Evolutionary conservation across 2,113 vertebrate species (phyloP), one percentile per base, ranked within the genome.

Genomic region (Ranitomeya imitator): DNA sequence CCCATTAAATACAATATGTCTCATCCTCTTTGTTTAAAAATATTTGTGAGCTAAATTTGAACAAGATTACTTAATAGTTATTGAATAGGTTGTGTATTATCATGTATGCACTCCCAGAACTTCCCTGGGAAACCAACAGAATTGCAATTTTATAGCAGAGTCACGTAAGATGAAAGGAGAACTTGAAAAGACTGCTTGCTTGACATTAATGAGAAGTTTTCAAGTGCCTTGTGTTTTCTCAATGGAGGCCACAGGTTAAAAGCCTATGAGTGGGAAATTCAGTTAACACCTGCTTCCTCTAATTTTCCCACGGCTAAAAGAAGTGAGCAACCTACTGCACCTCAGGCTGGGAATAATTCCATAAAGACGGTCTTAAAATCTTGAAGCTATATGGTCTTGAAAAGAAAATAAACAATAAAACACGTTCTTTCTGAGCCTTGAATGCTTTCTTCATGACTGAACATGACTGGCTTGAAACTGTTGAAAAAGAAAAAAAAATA

Each of bases 251-350:
- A 78, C 31, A 84, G 60, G 80, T 83, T 88, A 83, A 83, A 77
- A 67, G 37, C 37, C 52, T n/a, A 88, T 88, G 31, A 84, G 83
- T 61, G 59, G 73, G 18, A 71, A 63, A 76, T 88, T 88, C 81
- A 67, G 80, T 88, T 76, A 88, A 83, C 87, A 88, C 71, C 87
- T 88, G 87, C 71, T 88, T 78, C 37, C 57, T 83, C 61, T n/a
- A 83, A 83, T 77, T 65, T 59, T 54, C 52, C n/a, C 61, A 55
- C 51, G 77, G 59, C 76, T 67, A 65, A 31, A 86, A 67, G 37
- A 37, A 82, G 81, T 78, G 23, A 84, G 74, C 26, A 26, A 65
- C 37, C 55, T 31, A 83, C 55, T 78, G 37, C 83, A 51, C 87
- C 87, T 67, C 59, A 45, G 87, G 87, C 80, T 57, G 6, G 19